Conservation (phyloP, 92 coral and sea anemone genomes). For the Phenganax stokvisi region DNA sequence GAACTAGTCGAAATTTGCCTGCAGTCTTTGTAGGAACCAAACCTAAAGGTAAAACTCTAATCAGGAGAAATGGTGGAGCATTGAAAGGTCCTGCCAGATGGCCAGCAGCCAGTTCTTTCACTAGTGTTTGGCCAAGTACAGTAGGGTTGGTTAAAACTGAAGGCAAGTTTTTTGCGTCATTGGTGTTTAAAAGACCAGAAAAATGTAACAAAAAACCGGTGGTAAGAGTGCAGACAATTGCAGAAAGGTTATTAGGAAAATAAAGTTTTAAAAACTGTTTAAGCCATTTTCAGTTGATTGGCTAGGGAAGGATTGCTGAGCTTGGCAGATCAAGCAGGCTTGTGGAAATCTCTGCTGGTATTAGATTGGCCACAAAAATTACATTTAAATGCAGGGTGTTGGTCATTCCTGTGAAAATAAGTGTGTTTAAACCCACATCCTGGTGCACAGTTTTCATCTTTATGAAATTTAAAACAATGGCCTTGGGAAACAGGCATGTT, state of each 20-base stretch:
- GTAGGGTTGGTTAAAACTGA: conserved; percentile 43
- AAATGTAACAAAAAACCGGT: conserved; percentile 45
- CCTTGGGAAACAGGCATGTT: neutral
- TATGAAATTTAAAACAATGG: neutral
- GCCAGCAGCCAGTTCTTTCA: conserved; percentile 39
- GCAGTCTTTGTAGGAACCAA: conserved; percentile 46
- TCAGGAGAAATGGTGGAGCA: conserved; percentile 35
- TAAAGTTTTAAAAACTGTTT: conserved; percentile 40
- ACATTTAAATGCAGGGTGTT: conserved; percentile 53
- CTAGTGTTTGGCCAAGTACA: conserved; percentile 44
- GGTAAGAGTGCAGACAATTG: conserved; percentile 38
- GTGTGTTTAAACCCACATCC: no score
- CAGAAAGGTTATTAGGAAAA: neutral
- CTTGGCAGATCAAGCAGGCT: neutral
- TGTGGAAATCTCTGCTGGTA: neutral
- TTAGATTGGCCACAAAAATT: neutral
- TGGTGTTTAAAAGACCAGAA: conserved; percentile 24
- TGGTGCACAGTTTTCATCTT: neutral
- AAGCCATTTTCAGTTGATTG: conserved; percentile 36
- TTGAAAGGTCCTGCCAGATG: conserved; percentile 45
- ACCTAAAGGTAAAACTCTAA: conserved; percentile 48
- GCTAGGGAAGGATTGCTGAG: conserved; percentile 10
- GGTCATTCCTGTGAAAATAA: conserved; percentile 24
- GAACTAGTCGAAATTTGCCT: conserved; percentile 46
- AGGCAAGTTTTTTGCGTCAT: conserved; percentile 28